Conservation (phyloP, 1,140 invertebrate species). For the Pachyrhynchus sulphureomaculatus region DNA sequence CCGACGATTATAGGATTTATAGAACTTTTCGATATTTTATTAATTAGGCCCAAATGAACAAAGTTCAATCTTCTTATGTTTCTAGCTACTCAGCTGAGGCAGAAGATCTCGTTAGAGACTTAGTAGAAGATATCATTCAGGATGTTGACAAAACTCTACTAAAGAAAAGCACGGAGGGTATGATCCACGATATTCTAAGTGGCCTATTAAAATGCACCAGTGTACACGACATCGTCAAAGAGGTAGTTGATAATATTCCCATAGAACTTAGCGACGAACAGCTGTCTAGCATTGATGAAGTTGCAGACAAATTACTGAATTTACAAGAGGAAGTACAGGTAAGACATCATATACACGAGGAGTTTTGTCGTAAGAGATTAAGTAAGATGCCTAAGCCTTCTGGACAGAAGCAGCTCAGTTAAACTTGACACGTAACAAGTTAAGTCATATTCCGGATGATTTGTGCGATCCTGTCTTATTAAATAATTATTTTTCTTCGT, state of each 20-base stretch:
- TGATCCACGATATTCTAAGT: slow-evolving; percentile 30
- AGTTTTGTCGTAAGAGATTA: background rate
- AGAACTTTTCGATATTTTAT: too few relatives aligned
- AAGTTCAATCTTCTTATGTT: too few relatives aligned
- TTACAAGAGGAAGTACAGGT: slow-evolving; percentile 29
- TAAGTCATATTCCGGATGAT: too few relatives aligned
- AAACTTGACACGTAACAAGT: too few relatives aligned
- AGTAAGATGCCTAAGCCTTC: too few relatives aligned
- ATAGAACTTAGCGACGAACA: slow-evolving; percentile 35
- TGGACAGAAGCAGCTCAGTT: too few relatives aligned
- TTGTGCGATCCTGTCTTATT: too few relatives aligned
- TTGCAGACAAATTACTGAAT: slow-evolving; percentile 23
- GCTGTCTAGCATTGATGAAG: slow-evolving; percentile 26
- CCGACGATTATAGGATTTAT: too few relatives aligned
- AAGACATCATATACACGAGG: background rate
- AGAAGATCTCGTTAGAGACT: slow-evolving; percentile 35
- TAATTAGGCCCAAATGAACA: too few relatives aligned
- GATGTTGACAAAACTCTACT: slow-evolving; percentile 30
- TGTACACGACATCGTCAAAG: slow-evolving; percentile 33
- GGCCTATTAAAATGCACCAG: slow-evolving; percentile 30
- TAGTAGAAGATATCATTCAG: slow-evolving; percentile 35
- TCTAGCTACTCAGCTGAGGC: slow-evolving; percentile 31
- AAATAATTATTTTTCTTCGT: too few relatives aligned
- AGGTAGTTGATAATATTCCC: slow-evolving; percentile 36
- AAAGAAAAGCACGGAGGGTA: slow-evolving; percentile 21